Conservation (phyloP, 2,888 invertebrate species). For the Ptychoptera albimana region DNA sequence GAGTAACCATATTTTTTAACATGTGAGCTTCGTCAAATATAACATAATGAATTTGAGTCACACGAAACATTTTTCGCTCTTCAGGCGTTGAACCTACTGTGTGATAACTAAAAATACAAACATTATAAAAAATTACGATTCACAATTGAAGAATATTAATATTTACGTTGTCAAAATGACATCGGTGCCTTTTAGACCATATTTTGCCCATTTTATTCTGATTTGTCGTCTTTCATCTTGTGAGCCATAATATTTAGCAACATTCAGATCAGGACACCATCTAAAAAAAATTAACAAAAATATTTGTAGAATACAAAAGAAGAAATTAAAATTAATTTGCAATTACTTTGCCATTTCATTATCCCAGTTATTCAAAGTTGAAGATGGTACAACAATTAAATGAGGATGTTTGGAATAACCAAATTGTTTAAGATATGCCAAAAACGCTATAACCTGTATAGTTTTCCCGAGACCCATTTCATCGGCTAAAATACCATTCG, state of each 20-base stretch:
- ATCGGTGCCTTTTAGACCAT: conserved; percentile 57
- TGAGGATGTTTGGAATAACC: conserved; percentile 62
- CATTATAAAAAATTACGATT: conserved; percentile 2
- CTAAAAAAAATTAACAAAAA: conserved; percentile 9
- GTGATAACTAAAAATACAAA: conserved; percentile 33
- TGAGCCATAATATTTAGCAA: conserved; percentile 79
- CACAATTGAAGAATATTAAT: conserved; percentile 1
- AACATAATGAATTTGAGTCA: conserved; percentile 78
- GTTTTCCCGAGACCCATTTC: conserved; percentile 97
- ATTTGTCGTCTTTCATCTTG: conserved; percentile 69
- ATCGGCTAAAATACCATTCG: conserved; percentile 91
- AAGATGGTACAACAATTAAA: conserved; percentile 90
- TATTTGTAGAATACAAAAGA: not conserved
- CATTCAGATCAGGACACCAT: conserved; percentile 64
- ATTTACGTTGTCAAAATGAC: conserved; percentile 78
- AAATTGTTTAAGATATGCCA: conserved; percentile 74
- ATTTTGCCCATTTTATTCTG: conserved; percentile 57
- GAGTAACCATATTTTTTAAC: conserved; percentile 94
- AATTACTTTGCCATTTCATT: conserved; percentile 44
- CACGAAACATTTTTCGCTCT: conserved; percentile 79
- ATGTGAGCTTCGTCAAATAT: conserved; percentile 96
- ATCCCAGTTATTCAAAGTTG: conserved; percentile 84
- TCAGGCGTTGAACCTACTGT: conserved; percentile 58
- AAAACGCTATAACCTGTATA: conserved; percentile 82
- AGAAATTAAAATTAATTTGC: not conserved